Percentiles rank a stretch among this genome's conserved stretches.
Evolutionary conservation across 2,113 vertebrate species (phyloP).

Genomic region (Zosterops hypoxanthus): DNA sequence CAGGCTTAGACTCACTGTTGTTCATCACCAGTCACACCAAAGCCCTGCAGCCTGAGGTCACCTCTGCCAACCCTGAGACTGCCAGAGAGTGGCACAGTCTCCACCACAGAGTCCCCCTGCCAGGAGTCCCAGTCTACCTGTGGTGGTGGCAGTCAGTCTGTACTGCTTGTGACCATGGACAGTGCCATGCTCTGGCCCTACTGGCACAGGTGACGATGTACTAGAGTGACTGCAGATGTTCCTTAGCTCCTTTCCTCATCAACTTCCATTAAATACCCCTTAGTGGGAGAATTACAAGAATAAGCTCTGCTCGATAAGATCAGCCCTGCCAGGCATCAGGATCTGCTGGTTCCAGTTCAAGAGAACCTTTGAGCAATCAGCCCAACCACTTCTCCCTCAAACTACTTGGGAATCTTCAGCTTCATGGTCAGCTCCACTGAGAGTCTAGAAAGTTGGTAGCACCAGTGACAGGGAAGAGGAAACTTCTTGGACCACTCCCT

Average conservation of each 20-base stretch:
- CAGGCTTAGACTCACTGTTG: background rate
- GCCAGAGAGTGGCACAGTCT: background rate
- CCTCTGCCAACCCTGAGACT: background rate
- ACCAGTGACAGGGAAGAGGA: background rate
- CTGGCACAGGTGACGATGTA: background rate
- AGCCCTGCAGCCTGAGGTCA: background rate
- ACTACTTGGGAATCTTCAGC: background rate
- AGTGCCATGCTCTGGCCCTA: background rate
- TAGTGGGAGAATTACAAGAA: background rate
- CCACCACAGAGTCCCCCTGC: rapidly evolving
- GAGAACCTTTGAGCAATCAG: background rate
- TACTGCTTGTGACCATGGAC: background rate
- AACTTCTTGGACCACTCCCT: background rate
- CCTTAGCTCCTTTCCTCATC: background rate
- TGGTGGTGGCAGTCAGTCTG: background rate
- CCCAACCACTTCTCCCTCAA: background rate
- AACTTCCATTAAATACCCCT: background rate
- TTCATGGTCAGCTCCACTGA: background rate
- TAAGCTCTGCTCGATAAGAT: rapidly evolving
- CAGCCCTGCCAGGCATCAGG: background rate
- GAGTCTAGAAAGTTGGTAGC: background rate
- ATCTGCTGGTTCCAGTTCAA: background rate
- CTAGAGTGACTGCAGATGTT: background rate
- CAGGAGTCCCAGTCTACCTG: background rate
- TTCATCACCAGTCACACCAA: background rate